Evolutionary conservation across 2,888 invertebrate species (phyloP), one percentile per base, ranked within the genome.

Genomic region (Arrhopalites spinosus): DNA sequence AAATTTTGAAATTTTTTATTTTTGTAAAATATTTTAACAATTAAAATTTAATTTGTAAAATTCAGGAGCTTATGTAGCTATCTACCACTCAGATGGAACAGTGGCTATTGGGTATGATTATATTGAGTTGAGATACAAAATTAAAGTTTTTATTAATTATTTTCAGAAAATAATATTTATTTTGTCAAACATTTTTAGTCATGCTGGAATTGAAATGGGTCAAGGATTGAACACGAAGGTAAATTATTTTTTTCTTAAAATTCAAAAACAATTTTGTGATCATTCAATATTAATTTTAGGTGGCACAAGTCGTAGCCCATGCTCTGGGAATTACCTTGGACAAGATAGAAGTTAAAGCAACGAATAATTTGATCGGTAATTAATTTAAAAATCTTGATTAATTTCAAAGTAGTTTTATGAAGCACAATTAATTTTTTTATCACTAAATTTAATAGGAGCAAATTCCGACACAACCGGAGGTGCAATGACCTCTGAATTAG

Each of bases 31-130:
- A 89, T 90, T 0, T 86, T n/a, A n/a, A n/a, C n/a, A n/a, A n/a
- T n/a, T n/a, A n/a, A n/a, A n/a, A n/a, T n/a, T n/a, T n/a, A n/a
- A n/a, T n/a, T n/a, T n/a, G n/a, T n/a, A n/a, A n/a, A n/a, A n/a
- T n/a, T 90, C 86, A 76, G 87, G 89, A 73, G 89, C 90, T 0
- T 86, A 89, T n/a, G 87, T 93, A 17, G 87, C 90, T 0, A 89
- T 94, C 45, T 85, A 85, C 80, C 84, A 84, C 61, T 81, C 81
- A 5, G 87, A 86, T 77, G 86, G 86, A n/a, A 84, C 85, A 3
- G 85, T 87, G 15, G 83, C 84, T 27, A 83, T 87, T 29, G 78
- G 84, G 20, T 85, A 86, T 77, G 86, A 86, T 27, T 86, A 86
- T 1, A 84, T 86, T 50, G 87, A 87, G 82, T 83, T 84, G 78